Evolutionary conservation across 2,113 vertebrate genomes (phyloP), one percentile per base, ranked within the genome.

Genomic region (Oreochromis niloticus): DNA sequence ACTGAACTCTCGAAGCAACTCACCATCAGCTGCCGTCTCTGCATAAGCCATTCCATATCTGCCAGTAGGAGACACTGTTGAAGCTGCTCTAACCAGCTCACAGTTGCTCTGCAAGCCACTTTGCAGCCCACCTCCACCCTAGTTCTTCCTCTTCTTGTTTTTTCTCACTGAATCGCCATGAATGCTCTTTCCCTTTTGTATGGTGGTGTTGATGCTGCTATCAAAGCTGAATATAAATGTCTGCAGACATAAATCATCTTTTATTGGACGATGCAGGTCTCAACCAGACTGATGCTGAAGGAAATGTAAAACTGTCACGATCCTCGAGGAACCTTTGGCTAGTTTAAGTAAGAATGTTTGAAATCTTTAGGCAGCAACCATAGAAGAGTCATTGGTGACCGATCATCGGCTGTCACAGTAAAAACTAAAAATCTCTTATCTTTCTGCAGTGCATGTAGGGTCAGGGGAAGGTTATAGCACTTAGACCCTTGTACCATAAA

Each of bases 291-390:
- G 68, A 48, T 30, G 1, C 19, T 71, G 2, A 41, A 14, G 63
- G 19, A 39, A 66, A 41, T 7, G 6, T 39, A n/a, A 7, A 66
- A n/a, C 39, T 7, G 10, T 39, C 34, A 1, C 11, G 2, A 68
- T 1, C n/a, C n/a, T 73, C 3, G 16, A 1, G 39, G 22, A 6
- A 1, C 2, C 0, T 46, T 71, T 43, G 39, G 3, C 0, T 43
- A 24, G 36, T 22, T 71, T 46, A 27, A 43, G n/a, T 9, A 71
- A 3, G 66, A 41, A 71, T 71, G 1, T 73, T 3, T 73, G 39
- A 46, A 9, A 22, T 14, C 63, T 22, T 22, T 68, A 24, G 63
- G 63, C 19, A 24, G 66, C 8, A 46, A 24, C 36, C 1, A 6
- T 8, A 6, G 36, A 73, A 3, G 68, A 11, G 14, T 0, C 14